Base-by-base conservation (phyloP, 2,888 invertebrate species). In the Trisateles emortualis region DNA sequence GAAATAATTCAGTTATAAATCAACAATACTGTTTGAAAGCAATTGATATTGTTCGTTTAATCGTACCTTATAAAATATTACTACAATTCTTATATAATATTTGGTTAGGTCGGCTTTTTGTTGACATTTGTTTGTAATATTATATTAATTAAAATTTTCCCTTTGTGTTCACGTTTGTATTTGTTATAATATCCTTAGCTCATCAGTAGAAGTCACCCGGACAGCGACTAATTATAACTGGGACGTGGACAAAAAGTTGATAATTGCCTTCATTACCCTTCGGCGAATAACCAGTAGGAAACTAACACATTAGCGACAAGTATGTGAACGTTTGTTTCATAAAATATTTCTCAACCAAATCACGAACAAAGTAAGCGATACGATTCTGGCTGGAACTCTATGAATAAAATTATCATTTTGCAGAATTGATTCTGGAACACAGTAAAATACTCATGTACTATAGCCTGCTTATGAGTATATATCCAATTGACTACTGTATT, bases 401-500 rank as follows among this genome's bases (percentile, higher is more conserved):
- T 91, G 91, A 91, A 91, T 91, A 91, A 91, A 91, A 91, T 91
- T 91, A 91, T 91, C 91, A 87, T 91, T 91, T 86, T 84, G 87
- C 87, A 83, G 89, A 91, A 91, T 91, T 91, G 91, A 91, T 91
- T 91, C 85, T 83, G 87, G 79, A 83, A 82, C 75, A 79, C 82
- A 85, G 88, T 89, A 88, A 90, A 86, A 87, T 85, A 84, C 81
- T 84, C 74, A 79, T 77, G 81, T 81, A 79, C 85, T 84, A 85
- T 70, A 75, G 83, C 77, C 84, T 84, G 85, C 78, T 87, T 86
- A 84, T 82, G 81, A 80, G 78, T 74, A 72, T 76, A 76, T 75
- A 66, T 55, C 61, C 64, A 69, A 69, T 77, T 43, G 48, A 58
- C 59, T 63, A 60, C 38, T 63, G 60, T 73, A 64, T 72, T 74